Evolutionary conservation across 2,113 vertebrate genomes (phyloP).

Genomic region (Rhinichthys klamathensis): DNA sequence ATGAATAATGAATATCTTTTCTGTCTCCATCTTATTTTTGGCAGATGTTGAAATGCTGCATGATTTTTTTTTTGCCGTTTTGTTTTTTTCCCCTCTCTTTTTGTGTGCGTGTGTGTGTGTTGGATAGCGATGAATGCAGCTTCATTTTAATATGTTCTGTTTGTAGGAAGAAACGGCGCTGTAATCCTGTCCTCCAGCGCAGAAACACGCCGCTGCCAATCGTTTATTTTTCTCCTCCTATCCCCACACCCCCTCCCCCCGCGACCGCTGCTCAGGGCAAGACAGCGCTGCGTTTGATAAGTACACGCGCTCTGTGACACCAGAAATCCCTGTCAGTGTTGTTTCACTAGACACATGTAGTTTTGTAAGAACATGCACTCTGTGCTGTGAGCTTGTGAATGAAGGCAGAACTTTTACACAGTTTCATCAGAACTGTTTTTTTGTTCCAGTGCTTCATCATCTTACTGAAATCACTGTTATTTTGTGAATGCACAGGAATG

Average conservation of each 20-base stretch:
- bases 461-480: background rate
- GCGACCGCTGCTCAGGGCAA: conserved; percentile 68
- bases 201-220: conserved; percentile 56
- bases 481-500: background rate
- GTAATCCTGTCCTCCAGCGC: conserved; percentile 79
- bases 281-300: conserved; percentile 74
- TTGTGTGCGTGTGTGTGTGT: conserved; percentile 68
- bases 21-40: conserved; percentile 74
- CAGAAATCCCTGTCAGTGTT: conserved; percentile 61
- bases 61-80: conserved; percentile 56
- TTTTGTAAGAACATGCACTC: background rate
- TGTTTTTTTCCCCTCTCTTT: conserved; percentile 14
- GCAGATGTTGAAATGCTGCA: conserved; percentile 70
- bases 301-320: conserved; percentile 63
- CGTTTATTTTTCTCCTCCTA: conserved; percentile 44
- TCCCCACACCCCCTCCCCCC: conserved; percentile 34
- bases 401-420: background rate
- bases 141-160: conserved; percentile 78
- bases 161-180: conserved; percentile 74
- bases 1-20: conserved; percentile 77
- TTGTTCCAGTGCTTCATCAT: background rate
- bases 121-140: conserved; percentile 78
- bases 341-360: conserved; percentile 14
- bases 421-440: background rate
- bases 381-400: background rate